These are phyloP conservation scores for Dryococelus australis DNA, from an alignment of 2,888 invertebrate species.

Conservation along the genomic window DNA sequence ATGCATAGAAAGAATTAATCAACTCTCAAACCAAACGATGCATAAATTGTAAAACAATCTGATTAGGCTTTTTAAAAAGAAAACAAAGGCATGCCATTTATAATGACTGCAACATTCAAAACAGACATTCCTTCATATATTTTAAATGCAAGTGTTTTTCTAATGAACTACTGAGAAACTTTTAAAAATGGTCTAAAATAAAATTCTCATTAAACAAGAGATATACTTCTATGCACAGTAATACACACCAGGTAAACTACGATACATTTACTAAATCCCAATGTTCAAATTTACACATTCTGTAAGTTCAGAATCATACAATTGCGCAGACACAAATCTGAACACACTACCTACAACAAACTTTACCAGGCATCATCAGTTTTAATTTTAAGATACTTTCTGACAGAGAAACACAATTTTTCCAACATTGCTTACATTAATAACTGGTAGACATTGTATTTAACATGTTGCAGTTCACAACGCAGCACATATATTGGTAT, in stretches of 20 bases:
- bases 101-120: background rate
- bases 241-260: background rate
- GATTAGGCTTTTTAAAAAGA: background rate
- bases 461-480: background rate
- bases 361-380: constrained; percentile 4
- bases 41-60: background rate
- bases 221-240: background rate
- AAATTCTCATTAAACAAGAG: background rate
- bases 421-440: background rate
- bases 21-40: too few relatives aligned
- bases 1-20: too few relatives aligned
- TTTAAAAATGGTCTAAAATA: background rate
- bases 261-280: background rate
- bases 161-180: background rate
- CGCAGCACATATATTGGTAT: background rate
- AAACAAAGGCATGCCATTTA: background rate
- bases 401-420: background rate
- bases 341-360: background rate
- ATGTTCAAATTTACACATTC: background rate
- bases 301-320: background rate
- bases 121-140: background rate
- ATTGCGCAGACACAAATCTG: background rate
- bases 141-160: background rate
- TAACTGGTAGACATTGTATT: background rate
- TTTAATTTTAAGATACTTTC: background rate